A percentile compares a stretch with the other conserved stretches of the same genome.
phyloP scores from a whole-genome alignment of 2,797 vertebrate species.

The Gobionotothen gibberifrons region DNA sequence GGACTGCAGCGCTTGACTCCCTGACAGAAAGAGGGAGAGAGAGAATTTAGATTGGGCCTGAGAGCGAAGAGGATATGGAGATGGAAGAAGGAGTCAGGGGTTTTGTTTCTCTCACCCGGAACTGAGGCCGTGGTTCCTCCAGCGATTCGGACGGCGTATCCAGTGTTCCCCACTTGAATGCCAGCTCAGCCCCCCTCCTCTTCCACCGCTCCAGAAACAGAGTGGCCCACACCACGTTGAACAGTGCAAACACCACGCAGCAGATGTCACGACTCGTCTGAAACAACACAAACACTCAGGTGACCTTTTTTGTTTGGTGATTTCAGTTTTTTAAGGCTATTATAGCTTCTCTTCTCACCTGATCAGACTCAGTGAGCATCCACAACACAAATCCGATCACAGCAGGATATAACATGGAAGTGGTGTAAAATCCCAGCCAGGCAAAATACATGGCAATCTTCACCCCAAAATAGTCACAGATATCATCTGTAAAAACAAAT shows the following conservation, averaged over 20 bases:
- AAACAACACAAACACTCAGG: neutral
- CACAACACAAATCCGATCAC: conserved; percentile 96
- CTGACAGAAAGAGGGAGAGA: conserved; percentile 67
- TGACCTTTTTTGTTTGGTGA: neutral
- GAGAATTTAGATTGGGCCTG: neutral
- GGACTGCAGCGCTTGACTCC: conserved; percentile 94
- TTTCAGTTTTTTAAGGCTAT: neutral
- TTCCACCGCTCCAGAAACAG: conserved; percentile 98
- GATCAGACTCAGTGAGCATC: conserved; percentile 94
- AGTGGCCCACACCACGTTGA: conserved; percentile 97
- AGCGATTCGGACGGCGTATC: conserved; percentile 91
- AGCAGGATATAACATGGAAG: conserved; percentile 96
- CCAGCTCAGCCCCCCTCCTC: conserved; percentile 92
- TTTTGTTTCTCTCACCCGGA: conserved; percentile 86
- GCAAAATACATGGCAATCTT: conserved; percentile 99
- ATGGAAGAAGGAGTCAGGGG: neutral
- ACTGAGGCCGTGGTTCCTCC: conserved; percentile 95
- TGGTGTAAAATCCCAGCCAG: conserved; percentile 98
- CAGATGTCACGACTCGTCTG: conserved; percentile 97
- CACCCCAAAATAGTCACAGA: conserved; percentile 98
- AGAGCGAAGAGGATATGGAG: neutral
- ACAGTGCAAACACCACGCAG: conserved; percentile 96
- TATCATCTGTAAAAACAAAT: conserved; percentile 87
- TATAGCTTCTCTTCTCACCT: conserved; percentile 83
- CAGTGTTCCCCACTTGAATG: conserved; percentile 97